Base-by-base conservation (phyloP, 1,140 invertebrate genomes). In the Mycetomoellerius zeteki region DNA sequence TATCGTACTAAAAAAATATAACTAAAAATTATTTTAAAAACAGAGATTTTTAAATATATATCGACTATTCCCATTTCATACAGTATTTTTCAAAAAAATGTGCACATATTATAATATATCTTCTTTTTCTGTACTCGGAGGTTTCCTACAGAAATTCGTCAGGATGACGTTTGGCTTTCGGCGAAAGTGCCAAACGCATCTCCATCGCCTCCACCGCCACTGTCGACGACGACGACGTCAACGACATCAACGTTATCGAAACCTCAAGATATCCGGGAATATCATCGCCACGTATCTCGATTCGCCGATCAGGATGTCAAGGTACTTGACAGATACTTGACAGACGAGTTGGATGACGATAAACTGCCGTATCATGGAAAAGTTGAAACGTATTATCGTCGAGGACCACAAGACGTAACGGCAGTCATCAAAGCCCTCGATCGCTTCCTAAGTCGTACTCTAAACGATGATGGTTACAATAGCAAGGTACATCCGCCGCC, bases 401-500 rank as follows among this genome's bases (percentile, higher is more conserved):
- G 86, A 85, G n/a, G 47, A 67, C 89, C 91, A 64, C 85, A 88
- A 88, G 91, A 92, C 65, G 19, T 92, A 85, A 86, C 81, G 54
- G 71, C 89, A 21, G 81, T 47, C 50, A 92, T 92, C 65, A 86
- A 85, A 52, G 47, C 77, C n/a, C 91, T 93, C 77, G 92, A 93
- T 92, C 91, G 77, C 71, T 92, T 93, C 85, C 77, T 93, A n/a
- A 89, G 64, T 47, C 43, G 71, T 60, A 62, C 78, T 75, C 21
- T 91, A 30, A 91, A 89, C 64, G 86, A 92, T 56, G 88, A 90
- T 54, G 86, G 94, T 78, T 96, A 94, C 88, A 96, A 96, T 90
- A 96, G 94, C 92, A 92, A 93, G 37, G 94, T 96, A 89, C 96
- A 96, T 94, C 93, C 95, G 72, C 95, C 96, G 2, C 89, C 96